A percentile compares a stretch with the other conserved stretches of the same genome.
Evolutionary conservation across 2,797 vertebrate genomes (phyloP).

Genomic region (Benthosema pterotum): DNA sequence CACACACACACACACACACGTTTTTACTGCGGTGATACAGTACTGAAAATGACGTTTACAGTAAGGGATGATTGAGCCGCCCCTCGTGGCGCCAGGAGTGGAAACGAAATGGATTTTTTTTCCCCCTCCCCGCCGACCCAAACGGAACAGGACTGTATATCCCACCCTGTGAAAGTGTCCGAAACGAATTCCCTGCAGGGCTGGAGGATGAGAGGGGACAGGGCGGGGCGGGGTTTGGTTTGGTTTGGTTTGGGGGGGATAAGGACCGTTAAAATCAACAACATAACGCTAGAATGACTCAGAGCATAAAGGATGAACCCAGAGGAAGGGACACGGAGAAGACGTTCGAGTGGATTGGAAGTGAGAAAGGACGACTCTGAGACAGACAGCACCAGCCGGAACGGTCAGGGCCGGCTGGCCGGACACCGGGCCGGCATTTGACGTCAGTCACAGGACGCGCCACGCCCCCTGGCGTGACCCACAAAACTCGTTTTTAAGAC

Average conservation of each 20-base stretch:
- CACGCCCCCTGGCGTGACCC: background rate
- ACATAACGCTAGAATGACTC: no score
- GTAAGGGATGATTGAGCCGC: conserved; percentile 56
- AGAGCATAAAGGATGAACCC: conserved; percentile 37
- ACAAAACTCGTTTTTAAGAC: background rate
- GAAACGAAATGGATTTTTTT: conserved; percentile 63
- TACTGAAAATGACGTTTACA: conserved; percentile 57
- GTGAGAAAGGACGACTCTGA: background rate
- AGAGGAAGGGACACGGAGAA: conserved; percentile 24
- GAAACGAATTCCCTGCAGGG: no score
- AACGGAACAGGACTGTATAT: conserved; percentile 64
- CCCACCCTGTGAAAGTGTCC: conserved; percentile 63
- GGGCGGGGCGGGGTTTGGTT: background rate
- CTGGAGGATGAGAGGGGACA: conserved; percentile 26
- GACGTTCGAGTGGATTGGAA: conserved; percentile 2
- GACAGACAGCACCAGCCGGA: no score
- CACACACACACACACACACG: conserved; percentile 35
- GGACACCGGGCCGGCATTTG: background rate
- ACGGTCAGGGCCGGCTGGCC: no score
- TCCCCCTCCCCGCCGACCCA: conserved; percentile 54
- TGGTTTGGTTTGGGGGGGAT: no score
- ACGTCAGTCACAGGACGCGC: no score
- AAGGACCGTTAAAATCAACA: no score
- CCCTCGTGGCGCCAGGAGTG: conserved; percentile 48
- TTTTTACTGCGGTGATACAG: conserved; percentile 44